Percentiles rank a stretch among this genome's conserved stretches.
Evolutionary conservation across 2,888 invertebrate species (phyloP).

Genomic region (Leistus spinibarbis): DNA sequence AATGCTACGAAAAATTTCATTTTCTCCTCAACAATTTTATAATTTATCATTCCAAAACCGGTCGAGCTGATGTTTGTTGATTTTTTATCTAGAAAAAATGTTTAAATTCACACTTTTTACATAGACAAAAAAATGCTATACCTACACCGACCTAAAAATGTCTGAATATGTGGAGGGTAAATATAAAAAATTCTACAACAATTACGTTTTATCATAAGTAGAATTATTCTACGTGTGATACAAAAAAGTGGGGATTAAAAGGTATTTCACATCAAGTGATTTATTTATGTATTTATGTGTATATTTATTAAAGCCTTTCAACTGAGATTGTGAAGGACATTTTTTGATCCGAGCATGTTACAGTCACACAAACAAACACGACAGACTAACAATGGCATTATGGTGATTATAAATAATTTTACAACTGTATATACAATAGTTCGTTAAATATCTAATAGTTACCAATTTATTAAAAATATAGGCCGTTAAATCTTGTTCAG

Average conservation of each 20-base stretch:
- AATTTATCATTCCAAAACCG: neutral
- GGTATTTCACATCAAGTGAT: neutral
- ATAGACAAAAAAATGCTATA: too few relatives aligned
- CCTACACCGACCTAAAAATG: neutral
- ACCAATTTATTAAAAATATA: neutral
- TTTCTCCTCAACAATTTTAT: neutral
- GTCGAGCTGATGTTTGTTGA: neutral
- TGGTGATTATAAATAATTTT: too few relatives aligned
- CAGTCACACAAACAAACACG: too few relatives aligned
- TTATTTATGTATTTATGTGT: neutral
- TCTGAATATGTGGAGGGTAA: neutral
- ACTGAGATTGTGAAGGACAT: neutral
- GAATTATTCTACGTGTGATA: too few relatives aligned
- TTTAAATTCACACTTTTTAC: too few relatives aligned
- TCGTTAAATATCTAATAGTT: neutral
- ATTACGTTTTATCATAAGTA: too few relatives aligned
- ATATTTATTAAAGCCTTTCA: neutral
- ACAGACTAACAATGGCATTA: too few relatives aligned
- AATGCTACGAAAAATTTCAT: neutral
- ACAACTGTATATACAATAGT: neutral
- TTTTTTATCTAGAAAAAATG: neutral
- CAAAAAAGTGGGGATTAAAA: too few relatives aligned
- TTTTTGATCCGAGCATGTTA: neutral
- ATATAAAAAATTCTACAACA: neutral
- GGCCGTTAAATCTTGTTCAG: neutral